Percentiles rank a stretch among this genome's conserved stretches.
Evolutionary conservation across 2,113 vertebrate species (phyloP).

Genomic region (Vireo altiloquus): DNA sequence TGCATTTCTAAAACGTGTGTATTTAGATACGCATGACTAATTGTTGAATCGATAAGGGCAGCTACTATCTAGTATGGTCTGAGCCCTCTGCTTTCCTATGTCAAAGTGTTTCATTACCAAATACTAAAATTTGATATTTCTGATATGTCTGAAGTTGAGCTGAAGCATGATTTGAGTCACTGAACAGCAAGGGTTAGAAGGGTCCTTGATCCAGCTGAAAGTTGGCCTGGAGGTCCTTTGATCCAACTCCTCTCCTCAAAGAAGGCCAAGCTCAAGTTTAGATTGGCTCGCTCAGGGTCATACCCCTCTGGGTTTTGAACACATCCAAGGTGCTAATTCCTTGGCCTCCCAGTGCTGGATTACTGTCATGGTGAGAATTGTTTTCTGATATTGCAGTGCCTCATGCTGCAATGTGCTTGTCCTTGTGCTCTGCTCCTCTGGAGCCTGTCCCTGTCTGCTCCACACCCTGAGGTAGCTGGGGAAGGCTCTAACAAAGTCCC

Average conservation of each 20-base stretch:
- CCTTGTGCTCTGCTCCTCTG: background rate
- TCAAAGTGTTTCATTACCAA: background rate
- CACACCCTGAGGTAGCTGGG: accelerated
- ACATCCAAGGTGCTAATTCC: background rate
- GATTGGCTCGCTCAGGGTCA: background rate
- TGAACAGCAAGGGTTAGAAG: background rate
- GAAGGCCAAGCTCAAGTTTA: background rate
- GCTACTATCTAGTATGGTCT: background rate
- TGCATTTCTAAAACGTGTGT: background rate
- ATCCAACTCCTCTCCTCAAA: background rate
- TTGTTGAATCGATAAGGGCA: background rate
- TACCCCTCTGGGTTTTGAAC: background rate
- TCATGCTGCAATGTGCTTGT: background rate
- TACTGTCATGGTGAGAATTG: background rate
- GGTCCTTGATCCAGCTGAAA: background rate
- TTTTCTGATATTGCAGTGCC: background rate
- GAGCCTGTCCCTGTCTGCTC: background rate
- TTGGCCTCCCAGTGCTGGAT: background rate
- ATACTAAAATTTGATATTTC: background rate
- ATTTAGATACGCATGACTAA: background rate
- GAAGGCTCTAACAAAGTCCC: background rate
- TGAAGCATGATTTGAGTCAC: background rate
- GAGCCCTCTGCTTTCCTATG: background rate
- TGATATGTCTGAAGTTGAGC: background rate
- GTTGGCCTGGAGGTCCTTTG: background rate